Evolutionary conservation across 2,888 invertebrate species (phyloP), one percentile per base, ranked within the genome.

Genomic region (Chloroclystis v-ata): DNA sequence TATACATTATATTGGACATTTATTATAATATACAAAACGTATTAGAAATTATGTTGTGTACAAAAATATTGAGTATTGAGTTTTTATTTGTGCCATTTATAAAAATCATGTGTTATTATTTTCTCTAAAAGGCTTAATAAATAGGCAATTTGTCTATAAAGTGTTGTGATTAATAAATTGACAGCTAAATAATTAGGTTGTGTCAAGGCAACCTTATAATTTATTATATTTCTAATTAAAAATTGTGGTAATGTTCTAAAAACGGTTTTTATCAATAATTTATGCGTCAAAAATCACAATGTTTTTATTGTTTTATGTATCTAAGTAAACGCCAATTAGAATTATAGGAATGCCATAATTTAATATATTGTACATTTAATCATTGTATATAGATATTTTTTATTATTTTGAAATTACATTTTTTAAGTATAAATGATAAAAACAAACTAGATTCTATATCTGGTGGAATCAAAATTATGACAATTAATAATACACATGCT

Each of bases 341-440:
- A 35, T 29, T 48, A 37, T 52, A 50, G 39, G 7, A 40, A 47
- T 38, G 58, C 58, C 58, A 58, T 58, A 58, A 35, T 46, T 29
- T 40, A 37, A 47, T 51, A 51, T 54, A 50, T 29, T 52, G 50
- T 52, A 47, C 48, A 47, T 49, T 45, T 47, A 47, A 49, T 39
- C 25, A n/a, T 13, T 54, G 41, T 54, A 55, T 46, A 50, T 57
- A 54, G 49, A 39, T 49, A 49, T 42, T 20, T 28, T 11, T 39
- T 11, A 16, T 8, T 35, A 25, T 39, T 50, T 50, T 52, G 32
- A 24, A 29, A 46, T 45, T 45, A 39, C 37, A 33, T 11, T 6
- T 29, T 37, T 42, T 30, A 26, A 20, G n/a, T 29, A 10, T 0
- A 14, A 4, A 6, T 20, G 3, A 4, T 20, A 20, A 20, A 20